phyloP scores from a whole-genome alignment of 1,140 invertebrate genomes.

The Homarus americanus region DNA sequence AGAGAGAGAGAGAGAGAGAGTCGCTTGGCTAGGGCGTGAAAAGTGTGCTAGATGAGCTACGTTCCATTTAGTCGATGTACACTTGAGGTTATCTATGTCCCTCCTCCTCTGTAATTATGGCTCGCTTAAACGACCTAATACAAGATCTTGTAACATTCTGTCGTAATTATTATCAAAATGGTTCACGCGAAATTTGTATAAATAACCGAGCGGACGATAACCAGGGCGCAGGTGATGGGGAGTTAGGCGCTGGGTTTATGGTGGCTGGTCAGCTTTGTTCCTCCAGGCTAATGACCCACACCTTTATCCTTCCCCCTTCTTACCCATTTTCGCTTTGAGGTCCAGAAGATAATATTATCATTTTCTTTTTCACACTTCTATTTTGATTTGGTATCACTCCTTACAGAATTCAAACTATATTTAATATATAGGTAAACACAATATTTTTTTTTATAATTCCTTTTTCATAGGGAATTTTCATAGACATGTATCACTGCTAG shows the following conservation, averaged over 20 bases:
- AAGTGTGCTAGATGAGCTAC: neutral
- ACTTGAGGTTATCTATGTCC: neutral
- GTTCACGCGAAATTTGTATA: conserved; percentile 1
- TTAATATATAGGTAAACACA: too few relatives aligned
- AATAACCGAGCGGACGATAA: neutral
- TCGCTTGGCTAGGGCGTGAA: neutral
- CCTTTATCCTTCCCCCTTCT: neutral
- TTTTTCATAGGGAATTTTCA: too few relatives aligned
- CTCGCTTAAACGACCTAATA: neutral
- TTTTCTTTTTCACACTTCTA: too few relatives aligned
- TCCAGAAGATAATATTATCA: too few relatives aligned
- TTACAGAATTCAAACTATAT: too few relatives aligned
- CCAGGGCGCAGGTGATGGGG: neutral
- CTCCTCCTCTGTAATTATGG: conserved; percentile 10
- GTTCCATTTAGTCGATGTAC: neutral
- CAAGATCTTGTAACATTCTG: conserved; percentile 7
- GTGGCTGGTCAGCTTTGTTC: neutral
- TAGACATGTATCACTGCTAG: too few relatives aligned
- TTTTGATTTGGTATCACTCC: too few relatives aligned
- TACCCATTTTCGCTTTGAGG: neutral
- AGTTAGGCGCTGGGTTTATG: neutral
- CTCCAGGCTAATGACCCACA: neutral
- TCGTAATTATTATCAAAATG: conserved; percentile 22
- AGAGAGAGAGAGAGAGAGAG: neutral
- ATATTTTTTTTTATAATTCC: too few relatives aligned